These are phyloP conservation scores for Pseudanteris insignis DNA, from an alignment of 2,888 invertebrate genomes.

Conservation along the genomic window DNA sequence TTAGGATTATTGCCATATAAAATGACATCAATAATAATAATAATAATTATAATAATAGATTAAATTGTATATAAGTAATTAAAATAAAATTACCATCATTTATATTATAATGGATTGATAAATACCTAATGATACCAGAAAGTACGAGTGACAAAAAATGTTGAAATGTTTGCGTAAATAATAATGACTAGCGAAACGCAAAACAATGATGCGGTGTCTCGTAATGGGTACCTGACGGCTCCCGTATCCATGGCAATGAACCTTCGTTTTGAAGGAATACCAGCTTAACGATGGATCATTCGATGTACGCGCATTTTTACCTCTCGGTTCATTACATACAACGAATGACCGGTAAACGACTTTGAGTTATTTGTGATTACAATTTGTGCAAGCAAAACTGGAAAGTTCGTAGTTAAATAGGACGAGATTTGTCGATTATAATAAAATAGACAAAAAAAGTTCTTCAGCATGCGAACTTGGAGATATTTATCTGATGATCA, in stretches of 20 bases:
- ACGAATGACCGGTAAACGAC: slow-evolving; percentile 10
- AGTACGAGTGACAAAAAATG: no score
- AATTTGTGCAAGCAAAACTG: slow-evolving; percentile 17
- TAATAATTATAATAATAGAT: no score
- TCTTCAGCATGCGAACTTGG: neutral
- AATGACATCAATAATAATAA: no score
- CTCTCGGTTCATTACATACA: slow-evolving; percentile 1
- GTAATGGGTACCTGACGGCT: slow-evolving; percentile 14
- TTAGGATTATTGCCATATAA: no score
- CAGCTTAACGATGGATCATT: slow-evolving; percentile 8
- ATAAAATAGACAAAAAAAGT: neutral
- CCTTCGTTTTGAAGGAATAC: slow-evolving; percentile 6
- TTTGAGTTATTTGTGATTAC: neutral
- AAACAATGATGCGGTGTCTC: slow-evolving; percentile 14
- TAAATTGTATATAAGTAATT: no score
- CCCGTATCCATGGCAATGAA: slow-evolving; percentile 10
- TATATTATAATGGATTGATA: no score
- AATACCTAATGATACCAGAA: no score
- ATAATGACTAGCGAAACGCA: slow-evolving; percentile 26
- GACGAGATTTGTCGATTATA: neutral
- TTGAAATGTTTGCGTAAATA: no score
- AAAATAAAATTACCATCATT: no score
- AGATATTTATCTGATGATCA: no score
- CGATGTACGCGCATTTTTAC: slow-evolving; percentile 1
- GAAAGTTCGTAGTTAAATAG: slow-evolving; percentile 5